Evolutionary conservation across 2,888 invertebrate species (phyloP), one percentile per base, ranked within the genome.

Genomic region (Scaptomyza polygonia): DNA sequence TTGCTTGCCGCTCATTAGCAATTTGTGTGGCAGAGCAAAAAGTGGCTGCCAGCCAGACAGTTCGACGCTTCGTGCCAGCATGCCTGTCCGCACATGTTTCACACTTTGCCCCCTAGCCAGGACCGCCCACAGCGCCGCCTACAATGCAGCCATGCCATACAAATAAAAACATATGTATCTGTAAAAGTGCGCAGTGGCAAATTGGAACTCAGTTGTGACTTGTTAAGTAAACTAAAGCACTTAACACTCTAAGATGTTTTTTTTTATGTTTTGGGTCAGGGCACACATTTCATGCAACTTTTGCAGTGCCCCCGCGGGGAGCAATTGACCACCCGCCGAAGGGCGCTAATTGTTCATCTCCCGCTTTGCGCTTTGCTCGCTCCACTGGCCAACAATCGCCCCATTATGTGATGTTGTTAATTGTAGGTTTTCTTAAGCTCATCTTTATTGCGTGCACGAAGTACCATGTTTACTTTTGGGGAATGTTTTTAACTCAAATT

Each of bases 41-140:
- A 64, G 65, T 72, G 59, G 43, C 49, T 67, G 67, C 51, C 55
- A 70, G 44, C 63, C 63, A 86, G 86, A 72, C 78, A 84, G 66
- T 78, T 84, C 75, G 67, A 86, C 86, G 81, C 82, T 83, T 82
- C 86, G 75, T 67, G 85, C 75, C 78, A 81, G 82, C 81, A 47
- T 57, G 67, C 61, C 83, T 81, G 86, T 85, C 86, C 63, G 65
- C 77, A 39, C 39, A 43, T 56, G 86, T 54, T 80, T 82, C 86
- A 86, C 86, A 84, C 86, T 69, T 39, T 80, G 69, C 67, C 67
- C 79, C 68, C 54, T 43, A 63, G 42, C 54, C 40, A 49, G 65
- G 79, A 83, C 84, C 79, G 79, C 86, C 86, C 83, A 82, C 61
- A 54, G 68, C 55, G 63, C 40, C 61, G 54, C 62, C 62, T 52